Percentiles rank a stretch among this genome's conserved stretches.
phyloP scores from a whole-genome alignment of 2,113 vertebrate species.

The Bungarus multicinctus region DNA sequence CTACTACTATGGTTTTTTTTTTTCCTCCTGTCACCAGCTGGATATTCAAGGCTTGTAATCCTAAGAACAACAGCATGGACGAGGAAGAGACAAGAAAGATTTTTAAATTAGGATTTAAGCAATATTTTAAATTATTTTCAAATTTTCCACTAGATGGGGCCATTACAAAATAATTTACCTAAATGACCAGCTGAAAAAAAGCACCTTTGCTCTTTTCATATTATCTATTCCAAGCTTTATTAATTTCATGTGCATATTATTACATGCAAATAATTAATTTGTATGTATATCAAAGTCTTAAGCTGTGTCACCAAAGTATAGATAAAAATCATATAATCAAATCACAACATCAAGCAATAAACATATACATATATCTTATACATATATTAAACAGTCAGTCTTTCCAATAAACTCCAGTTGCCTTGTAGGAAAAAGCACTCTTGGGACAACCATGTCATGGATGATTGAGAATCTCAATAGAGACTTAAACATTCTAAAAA shows the following conservation, averaged over 20 bases:
- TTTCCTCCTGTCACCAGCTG: background rate
- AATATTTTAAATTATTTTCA: background rate
- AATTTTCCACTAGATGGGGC: conserved; percentile 34
- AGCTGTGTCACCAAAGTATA: background rate
- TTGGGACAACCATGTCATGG: background rate
- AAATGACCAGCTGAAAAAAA: background rate
- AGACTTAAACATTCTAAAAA: background rate
- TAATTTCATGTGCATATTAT: background rate
- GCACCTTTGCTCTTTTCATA: background rate
- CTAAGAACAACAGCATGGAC: background rate
- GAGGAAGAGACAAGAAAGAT: background rate
- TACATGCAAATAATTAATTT: background rate
- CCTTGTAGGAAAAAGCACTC: too few relatives aligned
- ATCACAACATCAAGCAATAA: background rate
- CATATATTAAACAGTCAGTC: background rate
- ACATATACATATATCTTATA: background rate
- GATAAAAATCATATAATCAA: background rate
- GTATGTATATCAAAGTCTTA: background rate
- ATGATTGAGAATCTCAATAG: background rate
- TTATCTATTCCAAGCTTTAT: background rate
- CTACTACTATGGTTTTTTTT: background rate
- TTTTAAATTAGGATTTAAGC: background rate
- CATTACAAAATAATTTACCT: background rate
- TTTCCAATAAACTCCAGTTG: background rate
- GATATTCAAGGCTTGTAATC: background rate